Evolutionary conservation across 2,113 vertebrate species (phyloP).

Genomic region (Thamnophis sirtalis): DNA sequence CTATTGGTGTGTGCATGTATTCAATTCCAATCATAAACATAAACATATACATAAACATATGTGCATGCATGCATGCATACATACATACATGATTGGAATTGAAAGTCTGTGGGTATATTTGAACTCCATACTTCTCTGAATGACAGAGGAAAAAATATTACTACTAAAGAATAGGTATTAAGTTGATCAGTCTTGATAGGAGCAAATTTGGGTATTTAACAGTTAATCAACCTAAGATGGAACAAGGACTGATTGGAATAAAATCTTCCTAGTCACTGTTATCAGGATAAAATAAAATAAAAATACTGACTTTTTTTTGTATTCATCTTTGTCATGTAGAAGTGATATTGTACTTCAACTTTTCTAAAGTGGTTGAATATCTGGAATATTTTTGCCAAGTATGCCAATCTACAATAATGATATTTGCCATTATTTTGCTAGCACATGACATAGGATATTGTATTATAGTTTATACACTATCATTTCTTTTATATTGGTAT

Average conservation of each 20-base stretch:
- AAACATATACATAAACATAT: too few species aligned
- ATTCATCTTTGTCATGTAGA: neutral
- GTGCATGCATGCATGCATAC: fast-evolving
- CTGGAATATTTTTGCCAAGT: neutral
- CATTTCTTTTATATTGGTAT: neutral
- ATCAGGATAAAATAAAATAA: neutral
- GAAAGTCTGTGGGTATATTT: slow-evolving; percentile 2
- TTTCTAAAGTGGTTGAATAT: neutral
- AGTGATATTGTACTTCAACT: neutral
- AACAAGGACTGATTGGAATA: neutral
- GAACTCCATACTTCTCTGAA: slow-evolving; percentile 32
- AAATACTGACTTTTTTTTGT: neutral
- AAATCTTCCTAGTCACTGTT: neutral
- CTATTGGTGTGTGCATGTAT: neutral
- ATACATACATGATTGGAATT: neutral
- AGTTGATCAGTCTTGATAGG: neutral
- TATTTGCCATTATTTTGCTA: neutral
- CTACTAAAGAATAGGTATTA: slow-evolving; percentile 30
- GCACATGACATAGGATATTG: neutral
- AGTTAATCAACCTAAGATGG: neutral
- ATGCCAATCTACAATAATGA: neutral
- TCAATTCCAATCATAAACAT: too few species aligned
- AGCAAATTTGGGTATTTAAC: neutral
- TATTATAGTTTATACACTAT: neutral
- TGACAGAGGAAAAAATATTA: neutral